Evolutionary conservation across 2,888 invertebrate species (phyloP).

Genomic region (Bellardia bayeri): DNA sequence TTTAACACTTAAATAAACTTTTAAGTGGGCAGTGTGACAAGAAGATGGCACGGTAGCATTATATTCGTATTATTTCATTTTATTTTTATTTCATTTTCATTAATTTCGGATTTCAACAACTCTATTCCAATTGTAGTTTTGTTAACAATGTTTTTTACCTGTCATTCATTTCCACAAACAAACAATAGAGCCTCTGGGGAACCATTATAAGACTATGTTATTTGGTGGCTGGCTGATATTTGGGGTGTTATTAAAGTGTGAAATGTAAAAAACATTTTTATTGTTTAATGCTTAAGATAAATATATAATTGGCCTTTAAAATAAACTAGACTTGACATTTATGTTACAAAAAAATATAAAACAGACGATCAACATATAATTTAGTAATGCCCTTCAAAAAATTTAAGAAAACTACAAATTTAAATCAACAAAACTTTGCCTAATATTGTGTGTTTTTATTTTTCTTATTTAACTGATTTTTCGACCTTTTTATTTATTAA

Average conservation of each 20-base stretch:
- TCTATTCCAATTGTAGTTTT: constrained; percentile 14
- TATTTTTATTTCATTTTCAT: neutral
- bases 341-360: neutral
- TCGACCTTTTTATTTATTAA: too few species aligned
- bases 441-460: too few species aligned
- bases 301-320: constrained; percentile 26
- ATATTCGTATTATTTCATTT: neutral
- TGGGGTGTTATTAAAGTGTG: constrained; percentile 24
- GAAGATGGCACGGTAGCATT: constrained; percentile 41
- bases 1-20: neutral
- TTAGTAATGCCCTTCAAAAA: constrained; percentile 10
- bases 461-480: too few species aligned
- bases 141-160: constrained; percentile 24
- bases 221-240: neutral
- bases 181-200: constrained; percentile 26
- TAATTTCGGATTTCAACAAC: constrained; percentile 29
- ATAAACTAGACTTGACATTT: constrained; percentile 19
- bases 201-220: constrained; percentile 22
- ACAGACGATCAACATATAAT: neutral
- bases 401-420: neutral
- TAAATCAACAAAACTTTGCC: neutral
- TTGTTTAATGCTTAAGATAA: constrained; percentile 59
- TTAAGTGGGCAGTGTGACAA: constrained; percentile 31
- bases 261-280: constrained; percentile 34
- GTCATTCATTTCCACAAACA: neutral